phyloP scores from a whole-genome alignment of 2,797 vertebrate genomes.

The Trichosurus vulpecula region DNA sequence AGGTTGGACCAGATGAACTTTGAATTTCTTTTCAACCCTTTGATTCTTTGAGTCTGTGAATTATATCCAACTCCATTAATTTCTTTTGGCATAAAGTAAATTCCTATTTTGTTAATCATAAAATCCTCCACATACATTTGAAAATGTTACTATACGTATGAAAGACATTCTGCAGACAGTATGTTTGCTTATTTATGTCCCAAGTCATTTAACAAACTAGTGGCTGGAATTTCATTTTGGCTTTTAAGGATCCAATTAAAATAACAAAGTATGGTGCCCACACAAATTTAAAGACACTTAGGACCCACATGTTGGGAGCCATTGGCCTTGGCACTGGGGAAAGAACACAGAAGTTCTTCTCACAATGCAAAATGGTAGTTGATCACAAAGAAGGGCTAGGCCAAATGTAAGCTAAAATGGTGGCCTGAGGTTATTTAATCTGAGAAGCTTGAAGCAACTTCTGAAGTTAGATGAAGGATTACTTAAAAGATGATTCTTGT shows the following conservation, averaged over 20 bases:
- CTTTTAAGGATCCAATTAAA: not conserved
- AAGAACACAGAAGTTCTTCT: not conserved
- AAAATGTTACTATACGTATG: not conserved
- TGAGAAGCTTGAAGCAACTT: not conserved
- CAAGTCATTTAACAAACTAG: not conserved
- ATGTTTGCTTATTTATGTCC: not conserved
- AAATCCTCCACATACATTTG: not conserved
- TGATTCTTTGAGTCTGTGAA: not conserved
- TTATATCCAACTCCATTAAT: not conserved
- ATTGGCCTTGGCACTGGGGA: not conserved
- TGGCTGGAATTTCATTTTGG: not conserved
- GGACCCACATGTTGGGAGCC: not conserved
- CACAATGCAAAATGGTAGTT: not conserved
- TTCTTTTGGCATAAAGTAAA: not conserved
- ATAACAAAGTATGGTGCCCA: not conserved
- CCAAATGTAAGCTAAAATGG: not conserved
- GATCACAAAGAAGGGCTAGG: not conserved
- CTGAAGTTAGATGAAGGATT: not conserved
- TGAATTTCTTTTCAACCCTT: not conserved
- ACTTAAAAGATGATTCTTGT: not conserved
- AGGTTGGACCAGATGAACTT: not conserved
- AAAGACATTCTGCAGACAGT: not conserved
- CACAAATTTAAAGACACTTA: not conserved
- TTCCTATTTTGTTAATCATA: not conserved
- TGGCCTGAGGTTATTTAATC: not conserved